These are phyloP conservation scores for Smittia aterrima DNA, from an alignment of 2,888 invertebrate genomes.

Conservation along the genomic window DNA sequence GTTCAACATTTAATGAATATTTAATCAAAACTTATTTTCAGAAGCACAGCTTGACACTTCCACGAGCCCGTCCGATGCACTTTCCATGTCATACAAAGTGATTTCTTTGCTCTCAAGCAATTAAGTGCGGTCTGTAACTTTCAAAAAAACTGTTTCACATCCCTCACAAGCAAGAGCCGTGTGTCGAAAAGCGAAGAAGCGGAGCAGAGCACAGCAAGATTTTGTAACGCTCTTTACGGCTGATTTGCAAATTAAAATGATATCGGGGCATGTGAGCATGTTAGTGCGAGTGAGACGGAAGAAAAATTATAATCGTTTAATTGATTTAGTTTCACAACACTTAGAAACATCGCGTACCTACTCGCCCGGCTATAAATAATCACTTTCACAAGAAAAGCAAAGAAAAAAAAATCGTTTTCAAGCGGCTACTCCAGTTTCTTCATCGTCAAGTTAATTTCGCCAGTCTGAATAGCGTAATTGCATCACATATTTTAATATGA, in stretches of 20 bases:
- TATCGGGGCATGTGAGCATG: neutral
- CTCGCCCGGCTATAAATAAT: constrained; percentile 29
- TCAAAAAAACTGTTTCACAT: constrained; percentile 5
- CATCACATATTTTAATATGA: constrained; percentile 32
- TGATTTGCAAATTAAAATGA: neutral
- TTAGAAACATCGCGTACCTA: constrained; percentile 22
- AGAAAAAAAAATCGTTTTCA: neutral
- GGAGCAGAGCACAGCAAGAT: constrained; percentile 2
- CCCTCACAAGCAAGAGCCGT: neutral
- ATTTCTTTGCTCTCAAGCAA: constrained; percentile 4
- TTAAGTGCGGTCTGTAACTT: neutral
- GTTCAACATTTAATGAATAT: constrained; percentile 10
- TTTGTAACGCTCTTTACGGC: neutral
- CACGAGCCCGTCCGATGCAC: neutral
- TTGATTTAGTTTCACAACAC: constrained; percentile 31
- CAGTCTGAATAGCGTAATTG: constrained; percentile 27
- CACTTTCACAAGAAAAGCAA: constrained; percentile 26
- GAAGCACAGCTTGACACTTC: constrained; percentile 26
- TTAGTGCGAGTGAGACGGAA: neutral
- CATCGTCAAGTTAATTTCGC: constrained; percentile 23
- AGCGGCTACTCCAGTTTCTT: constrained; percentile 37
- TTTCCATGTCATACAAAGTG: neutral
- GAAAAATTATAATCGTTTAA: constrained; percentile 21
- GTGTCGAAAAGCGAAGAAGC: neutral
- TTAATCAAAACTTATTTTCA: constrained; percentile 19